Percentiles rank a stretch among this genome's conserved stretches.
Evolutionary conservation across 2,888 invertebrate genomes (phyloP).

Genomic region (Cheilosia vulpina): DNA sequence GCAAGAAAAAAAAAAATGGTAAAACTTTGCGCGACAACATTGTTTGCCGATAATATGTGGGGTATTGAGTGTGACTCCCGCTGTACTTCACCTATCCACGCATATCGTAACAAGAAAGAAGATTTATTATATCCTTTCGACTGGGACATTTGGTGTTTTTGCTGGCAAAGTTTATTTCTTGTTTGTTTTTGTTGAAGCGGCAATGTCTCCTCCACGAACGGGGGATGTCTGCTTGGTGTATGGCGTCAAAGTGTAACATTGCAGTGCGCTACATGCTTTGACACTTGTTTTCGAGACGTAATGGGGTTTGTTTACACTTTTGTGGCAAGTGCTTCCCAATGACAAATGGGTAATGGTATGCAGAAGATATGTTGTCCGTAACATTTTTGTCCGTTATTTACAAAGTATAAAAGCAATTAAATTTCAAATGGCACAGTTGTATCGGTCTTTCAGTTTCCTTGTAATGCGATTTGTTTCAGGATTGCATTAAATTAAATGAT

Average conservation of each 20-base stretch:
- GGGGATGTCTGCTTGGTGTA: background rate
- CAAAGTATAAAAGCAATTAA: conserved; percentile 37
- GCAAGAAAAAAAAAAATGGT: background rate
- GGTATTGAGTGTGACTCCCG: background rate
- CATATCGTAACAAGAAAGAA: conserved; percentile 59
- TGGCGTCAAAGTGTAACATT: conserved; percentile 60
- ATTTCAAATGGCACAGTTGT: background rate
- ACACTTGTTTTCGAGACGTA: conserved; percentile 57
- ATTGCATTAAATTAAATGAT: conserved; percentile 11
- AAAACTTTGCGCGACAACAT: conserved; percentile 13
- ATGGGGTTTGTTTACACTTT: conserved; percentile 20
- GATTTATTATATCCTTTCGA: conserved; percentile 69
- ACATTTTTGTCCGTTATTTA: conserved; percentile 1
- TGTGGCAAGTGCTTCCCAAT: conserved; percentile 50
- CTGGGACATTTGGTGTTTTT: conserved; percentile 22
- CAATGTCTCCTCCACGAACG: conserved; percentile 18
- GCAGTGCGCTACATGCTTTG: conserved; percentile 50
- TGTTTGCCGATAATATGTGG: conserved; percentile 14
- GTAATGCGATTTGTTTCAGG: background rate
- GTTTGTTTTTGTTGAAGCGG: background rate
- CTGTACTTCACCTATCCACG: conserved; percentile 15
- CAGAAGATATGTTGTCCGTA: conserved; percentile 3
- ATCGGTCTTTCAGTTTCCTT: background rate
- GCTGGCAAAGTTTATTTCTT: background rate
- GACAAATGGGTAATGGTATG: conserved; percentile 57